A percentile compares a stretch with the other conserved stretches of the same genome.
These are phyloP conservation scores for Fundulus diaphanus DNA, from an alignment of 2,797 vertebrate species.

Conservation along the genomic window DNA sequence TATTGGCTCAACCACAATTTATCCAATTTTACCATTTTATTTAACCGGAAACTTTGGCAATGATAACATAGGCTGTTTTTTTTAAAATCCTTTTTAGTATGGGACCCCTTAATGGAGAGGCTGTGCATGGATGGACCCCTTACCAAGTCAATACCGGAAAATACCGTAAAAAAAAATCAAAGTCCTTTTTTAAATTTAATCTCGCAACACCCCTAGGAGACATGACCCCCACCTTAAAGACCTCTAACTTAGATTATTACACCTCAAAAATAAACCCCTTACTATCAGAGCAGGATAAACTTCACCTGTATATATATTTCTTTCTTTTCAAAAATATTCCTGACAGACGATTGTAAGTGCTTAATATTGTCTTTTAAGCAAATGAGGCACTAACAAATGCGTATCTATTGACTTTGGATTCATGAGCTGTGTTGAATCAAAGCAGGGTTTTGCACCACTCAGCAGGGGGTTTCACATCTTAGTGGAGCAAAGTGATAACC, in stretches of 20 bases:
- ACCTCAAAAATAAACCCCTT: not conserved
- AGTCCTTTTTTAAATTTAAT: too few relatives aligned
- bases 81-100: too few relatives aligned
- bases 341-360: not conserved
- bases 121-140: too few relatives aligned
- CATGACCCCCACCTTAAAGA: too few relatives aligned
- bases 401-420: not conserved
- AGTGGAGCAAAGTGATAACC: constrained; percentile 7
- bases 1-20: not conserved
- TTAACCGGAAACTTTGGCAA: not conserved
- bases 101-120: too few relatives aligned
- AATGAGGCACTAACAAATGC: not conserved
- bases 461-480: constrained; percentile 11
- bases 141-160: too few relatives aligned
- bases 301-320: not conserved
- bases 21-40: not conserved
- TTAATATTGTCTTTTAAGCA: not conserved
- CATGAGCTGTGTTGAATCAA: constrained; percentile 2
- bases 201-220: too few relatives aligned
- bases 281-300: not conserved
- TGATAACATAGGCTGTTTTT: too few relatives aligned
- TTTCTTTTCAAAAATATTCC: not conserved
- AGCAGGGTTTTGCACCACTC: not conserved
- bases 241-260: too few relatives aligned
- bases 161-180: too few relatives aligned